A percentile compares a stretch with the other conserved stretches of the same genome.
These are phyloP conservation scores for Aleiodes alternator DNA, from an alignment of 2,888 invertebrate genomes.

Conservation along the genomic window DNA sequence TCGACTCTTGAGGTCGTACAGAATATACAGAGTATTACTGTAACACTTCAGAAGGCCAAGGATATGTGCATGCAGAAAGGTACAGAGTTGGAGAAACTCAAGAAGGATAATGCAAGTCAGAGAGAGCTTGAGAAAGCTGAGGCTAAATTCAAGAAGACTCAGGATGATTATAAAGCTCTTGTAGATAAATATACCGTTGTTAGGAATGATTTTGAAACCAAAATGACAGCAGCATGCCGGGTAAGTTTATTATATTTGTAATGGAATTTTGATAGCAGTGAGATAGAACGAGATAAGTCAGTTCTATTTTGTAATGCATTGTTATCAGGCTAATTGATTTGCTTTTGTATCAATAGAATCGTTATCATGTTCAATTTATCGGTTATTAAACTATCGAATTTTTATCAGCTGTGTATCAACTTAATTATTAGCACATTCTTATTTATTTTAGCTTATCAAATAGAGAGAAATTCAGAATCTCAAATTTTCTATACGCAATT, in stretches of 20 bases:
- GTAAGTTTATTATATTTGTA: slow-evolving; percentile 73
- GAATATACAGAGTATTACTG: slow-evolving; percentile 91
- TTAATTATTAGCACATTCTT: too few relatives aligned
- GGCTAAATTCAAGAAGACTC: slow-evolving; percentile 92
- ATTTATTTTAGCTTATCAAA: too few relatives aligned
- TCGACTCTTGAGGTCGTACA: slow-evolving; percentile 91
- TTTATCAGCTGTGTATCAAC: too few relatives aligned
- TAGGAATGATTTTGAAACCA: slow-evolving; percentile 95
- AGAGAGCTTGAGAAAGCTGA: slow-evolving; percentile 97
- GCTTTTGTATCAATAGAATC: too few relatives aligned
- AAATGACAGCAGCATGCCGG: slow-evolving; percentile 94
- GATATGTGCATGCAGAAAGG: slow-evolving; percentile 93
- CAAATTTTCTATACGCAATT: too few relatives aligned
- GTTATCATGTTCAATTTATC: background rate
- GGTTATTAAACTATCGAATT: background rate
- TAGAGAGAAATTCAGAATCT: too few relatives aligned
- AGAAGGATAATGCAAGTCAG: slow-evolving; percentile 91
- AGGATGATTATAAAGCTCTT: slow-evolving; percentile 94
- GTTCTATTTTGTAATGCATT: background rate
- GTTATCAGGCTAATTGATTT: background rate
- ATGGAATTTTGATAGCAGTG: slow-evolving; percentile 48
- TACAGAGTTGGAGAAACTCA: slow-evolving; percentile 91
- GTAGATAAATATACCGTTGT: slow-evolving; percentile 95
- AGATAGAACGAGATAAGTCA: too few relatives aligned
- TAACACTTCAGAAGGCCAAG: slow-evolving; percentile 92